phyloP scores from a whole-genome alignment of 2,888 invertebrate genomes.

The Tryphoninae sp. region DNA sequence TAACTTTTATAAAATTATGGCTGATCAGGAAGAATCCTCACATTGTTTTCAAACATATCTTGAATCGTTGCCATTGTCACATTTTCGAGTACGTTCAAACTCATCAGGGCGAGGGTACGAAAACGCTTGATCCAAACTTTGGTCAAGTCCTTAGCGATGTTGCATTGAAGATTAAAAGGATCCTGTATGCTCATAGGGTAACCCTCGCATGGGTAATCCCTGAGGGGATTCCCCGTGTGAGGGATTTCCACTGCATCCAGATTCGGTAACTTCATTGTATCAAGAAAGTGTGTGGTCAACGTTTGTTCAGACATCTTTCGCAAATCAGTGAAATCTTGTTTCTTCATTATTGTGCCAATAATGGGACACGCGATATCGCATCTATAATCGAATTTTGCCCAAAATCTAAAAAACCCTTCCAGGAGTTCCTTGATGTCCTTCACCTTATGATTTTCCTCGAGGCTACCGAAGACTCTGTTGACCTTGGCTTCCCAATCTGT shows the following conservation, averaged over 20 bases:
- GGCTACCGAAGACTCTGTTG: slow-evolving; percentile 38
- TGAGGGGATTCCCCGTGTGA: slow-evolving; percentile 69
- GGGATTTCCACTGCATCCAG: background rate
- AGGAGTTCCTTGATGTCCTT: slow-evolving; percentile 74
- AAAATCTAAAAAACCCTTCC: slow-evolving; percentile 80
- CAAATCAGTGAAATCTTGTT: slow-evolving; percentile 76
- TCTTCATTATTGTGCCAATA: slow-evolving; percentile 80
- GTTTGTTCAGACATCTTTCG: slow-evolving; percentile 77
- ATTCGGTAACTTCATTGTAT: slow-evolving; percentile 49
- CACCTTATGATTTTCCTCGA: background rate
- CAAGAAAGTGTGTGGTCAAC: slow-evolving; percentile 77
- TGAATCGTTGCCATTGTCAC: too few relatives aligned
- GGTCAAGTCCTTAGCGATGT: slow-evolving; percentile 82
- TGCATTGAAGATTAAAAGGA: slow-evolving; percentile 84
- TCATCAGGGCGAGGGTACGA: slow-evolving; percentile 50
- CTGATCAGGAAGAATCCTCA: too few relatives aligned
- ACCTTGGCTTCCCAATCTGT: slow-evolving; percentile 71
- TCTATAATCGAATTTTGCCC: slow-evolving; percentile 80
- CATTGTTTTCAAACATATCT: too few relatives aligned
- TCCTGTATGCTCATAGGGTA: slow-evolving; percentile 84
- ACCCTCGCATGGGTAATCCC: slow-evolving; percentile 77
- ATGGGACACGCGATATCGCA: slow-evolving; percentile 81
- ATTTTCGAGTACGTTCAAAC: slow-evolving; percentile 30
- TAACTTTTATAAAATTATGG: too few relatives aligned
- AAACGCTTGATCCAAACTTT: slow-evolving; percentile 58